Evolutionary conservation across 2,113 vertebrate species (phyloP), one percentile per base, ranked within the genome.

Genomic region (Lanius collurio): DNA sequence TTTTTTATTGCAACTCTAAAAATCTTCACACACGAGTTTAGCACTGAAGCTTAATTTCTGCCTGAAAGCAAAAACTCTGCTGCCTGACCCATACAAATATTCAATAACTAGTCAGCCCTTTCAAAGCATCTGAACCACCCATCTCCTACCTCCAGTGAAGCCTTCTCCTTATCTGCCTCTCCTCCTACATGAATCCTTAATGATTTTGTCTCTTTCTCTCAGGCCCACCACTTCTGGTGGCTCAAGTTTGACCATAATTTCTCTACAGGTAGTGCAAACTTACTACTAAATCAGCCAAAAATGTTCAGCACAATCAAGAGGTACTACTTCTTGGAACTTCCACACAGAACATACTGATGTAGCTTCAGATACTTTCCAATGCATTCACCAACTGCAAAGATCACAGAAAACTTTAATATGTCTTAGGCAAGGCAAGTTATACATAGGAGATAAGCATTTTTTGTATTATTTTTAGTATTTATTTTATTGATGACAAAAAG

Each of bases 321-420:
- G 30, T 21, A 55, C 7, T 28, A 69, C 8, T 18, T 27, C 52
- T 21, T 26, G 3, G 4, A 53, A 76, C 44, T 22, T 37, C 18
- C 49, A 85, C 0, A 0, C 9, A 75, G 17, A 30, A 67, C 7
- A 16, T 7, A 39, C 6, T 47, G 23, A 50, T 15, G 19, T 15
- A 47, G n/a, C 57, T 37, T 87, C 47, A 68, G 28, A 33, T 33
- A 52, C 49, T 83, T 79, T 35, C 55, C 24, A 77, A n/a, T 3
- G 14, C 6, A 57, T 39, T 80, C 44, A 53, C 19, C 22, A 80
- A 47, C 7, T 39, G 53, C 39, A 47, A n/a, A 65, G 9, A 30
- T 35, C 39, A 70, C 49, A 64, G 28, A 80, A 80, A 83, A 53
- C 21, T 93, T 89, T 8, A 69, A 21, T 86, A 88, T 50, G 1